Percentiles rank a stretch among this genome's conserved stretches.
Conservation (phyloP, 2,113 vertebrate genomes). For the Bufo bufo region DNA sequence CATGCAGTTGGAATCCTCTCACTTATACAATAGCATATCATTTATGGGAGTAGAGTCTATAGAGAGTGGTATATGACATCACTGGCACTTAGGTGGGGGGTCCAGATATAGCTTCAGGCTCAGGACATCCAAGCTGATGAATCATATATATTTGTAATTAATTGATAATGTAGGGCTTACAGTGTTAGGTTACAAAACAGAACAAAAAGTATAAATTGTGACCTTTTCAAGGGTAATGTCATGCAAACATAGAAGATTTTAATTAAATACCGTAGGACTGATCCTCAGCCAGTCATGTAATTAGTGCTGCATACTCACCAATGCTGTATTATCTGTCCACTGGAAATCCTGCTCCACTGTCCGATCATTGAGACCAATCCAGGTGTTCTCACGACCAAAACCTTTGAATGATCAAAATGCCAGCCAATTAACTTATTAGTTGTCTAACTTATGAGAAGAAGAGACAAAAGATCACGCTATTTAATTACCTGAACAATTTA, state of each 20-base stretch:
- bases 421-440: not conserved
- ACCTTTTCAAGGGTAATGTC: not conserved
- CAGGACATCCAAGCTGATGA: not conserved
- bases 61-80: not conserved
- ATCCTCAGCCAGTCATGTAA: not conserved
- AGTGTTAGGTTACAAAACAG: not conserved
- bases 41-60: not conserved
- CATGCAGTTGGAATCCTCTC: not conserved
- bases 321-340: slow-evolving; percentile 91
- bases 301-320: slow-evolving; percentile 76
- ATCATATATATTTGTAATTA: not conserved
- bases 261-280: not conserved
- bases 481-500: not conserved
- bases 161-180: not conserved
- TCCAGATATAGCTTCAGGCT: not conserved
- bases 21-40: not conserved
- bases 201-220: not conserved
- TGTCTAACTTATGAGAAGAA: not conserved
- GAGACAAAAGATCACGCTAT: not conserved
- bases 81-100: not conserved
- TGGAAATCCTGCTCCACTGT: slow-evolving; percentile 97
- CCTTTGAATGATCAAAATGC: slow-evolving; percentile 67
- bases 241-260: not conserved
- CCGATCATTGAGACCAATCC: slow-evolving; percentile 95
- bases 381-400: slow-evolving; percentile 92